A percentile compares a stretch with the other conserved stretches of the same genome.
Evolutionary conservation across 2,797 vertebrate species (phyloP).

Genomic region (Sphenopsis melanotis): DNA sequence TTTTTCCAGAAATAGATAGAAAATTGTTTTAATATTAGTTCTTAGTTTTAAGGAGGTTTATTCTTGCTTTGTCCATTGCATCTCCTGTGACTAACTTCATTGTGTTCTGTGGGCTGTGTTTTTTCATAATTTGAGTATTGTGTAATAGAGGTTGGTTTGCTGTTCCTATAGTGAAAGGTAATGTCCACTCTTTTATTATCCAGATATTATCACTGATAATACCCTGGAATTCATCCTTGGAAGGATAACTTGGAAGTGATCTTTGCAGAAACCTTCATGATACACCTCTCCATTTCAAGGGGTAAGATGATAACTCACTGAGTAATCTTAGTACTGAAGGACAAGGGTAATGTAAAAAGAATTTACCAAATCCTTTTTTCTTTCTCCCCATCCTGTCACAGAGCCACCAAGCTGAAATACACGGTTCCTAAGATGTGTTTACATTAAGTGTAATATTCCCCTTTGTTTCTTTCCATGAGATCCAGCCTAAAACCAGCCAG

Average conservation of each 20-base stretch:
- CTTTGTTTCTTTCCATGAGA: not conserved
- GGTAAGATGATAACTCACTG: not conserved
- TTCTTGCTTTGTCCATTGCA: not conserved
- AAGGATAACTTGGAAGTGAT: not conserved
- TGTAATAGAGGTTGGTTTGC: not conserved
- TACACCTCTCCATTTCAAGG: not conserved
- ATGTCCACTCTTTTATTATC: not conserved
- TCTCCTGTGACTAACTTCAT: not conserved
- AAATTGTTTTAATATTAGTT: not conserved
- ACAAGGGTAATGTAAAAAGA: not conserved
- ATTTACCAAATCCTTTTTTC: not conserved
- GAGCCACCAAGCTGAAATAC: not conserved
- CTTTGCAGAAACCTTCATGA: not conserved
- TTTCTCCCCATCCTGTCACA: not conserved
- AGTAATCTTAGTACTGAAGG: not conserved
- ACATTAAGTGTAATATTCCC: not conserved
- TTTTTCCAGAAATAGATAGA: not conserved
- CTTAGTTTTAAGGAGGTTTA: not conserved
- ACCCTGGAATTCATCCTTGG: not conserved
- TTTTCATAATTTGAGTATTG: not conserved
- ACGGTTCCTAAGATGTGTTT: not conserved
- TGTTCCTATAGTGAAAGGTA: not conserved
- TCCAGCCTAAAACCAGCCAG: not conserved
- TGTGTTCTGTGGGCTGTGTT: not conserved
- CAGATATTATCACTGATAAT: not conserved